Percentiles rank a stretch among this genome's conserved stretches.
phyloP scores from a whole-genome alignment of 37 sponge, comb jelly and placozoan genomes.

The Hormiphora californensis region DNA sequence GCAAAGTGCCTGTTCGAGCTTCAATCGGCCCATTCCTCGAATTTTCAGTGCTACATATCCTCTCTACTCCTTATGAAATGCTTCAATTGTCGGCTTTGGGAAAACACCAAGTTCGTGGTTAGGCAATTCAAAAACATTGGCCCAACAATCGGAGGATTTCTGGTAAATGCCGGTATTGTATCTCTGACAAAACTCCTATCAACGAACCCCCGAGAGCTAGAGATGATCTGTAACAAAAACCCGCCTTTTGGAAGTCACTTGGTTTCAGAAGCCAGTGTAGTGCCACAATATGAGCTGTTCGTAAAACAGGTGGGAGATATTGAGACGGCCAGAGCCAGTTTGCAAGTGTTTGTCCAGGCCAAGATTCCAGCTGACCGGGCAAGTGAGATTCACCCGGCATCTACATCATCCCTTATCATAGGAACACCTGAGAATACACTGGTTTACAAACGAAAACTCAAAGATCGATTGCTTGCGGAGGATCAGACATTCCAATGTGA shows the following conservation, averaged over 20 bases:
- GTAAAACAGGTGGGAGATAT: constrained; percentile 29
- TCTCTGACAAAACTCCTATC: constrained; percentile 63
- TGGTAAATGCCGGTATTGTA: constrained; percentile 96
- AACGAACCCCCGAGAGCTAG: constrained; percentile 88
- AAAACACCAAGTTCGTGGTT: constrained; percentile 81
- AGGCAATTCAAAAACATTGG: constrained; percentile 92
- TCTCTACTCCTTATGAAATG: constrained; percentile 40
- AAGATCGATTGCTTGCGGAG: background rate
- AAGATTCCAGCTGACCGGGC: too few species aligned
- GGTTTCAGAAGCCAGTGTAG: background rate
- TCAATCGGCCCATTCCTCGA: background rate
- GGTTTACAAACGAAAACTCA: background rate
- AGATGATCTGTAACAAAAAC: constrained; percentile 65
- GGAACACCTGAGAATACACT: constrained; percentile 41
- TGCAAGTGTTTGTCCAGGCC: constrained; percentile 17
- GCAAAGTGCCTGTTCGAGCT: constrained; percentile 32
- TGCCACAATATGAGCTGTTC: constrained; percentile 41
- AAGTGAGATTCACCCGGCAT: background rate
- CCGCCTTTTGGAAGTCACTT: constrained; percentile 18
- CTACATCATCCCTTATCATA: background rate
- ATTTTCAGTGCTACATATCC: background rate
- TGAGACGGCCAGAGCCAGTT: background rate
- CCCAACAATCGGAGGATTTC: constrained; percentile 5
- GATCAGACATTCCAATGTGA: constrained; percentile 20
- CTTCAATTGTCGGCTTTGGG: constrained; percentile 72